These are phyloP conservation scores for Trichonephila inaurata DNA, from an alignment of 1,140 invertebrate species.

Conservation along the genomic window DNA sequence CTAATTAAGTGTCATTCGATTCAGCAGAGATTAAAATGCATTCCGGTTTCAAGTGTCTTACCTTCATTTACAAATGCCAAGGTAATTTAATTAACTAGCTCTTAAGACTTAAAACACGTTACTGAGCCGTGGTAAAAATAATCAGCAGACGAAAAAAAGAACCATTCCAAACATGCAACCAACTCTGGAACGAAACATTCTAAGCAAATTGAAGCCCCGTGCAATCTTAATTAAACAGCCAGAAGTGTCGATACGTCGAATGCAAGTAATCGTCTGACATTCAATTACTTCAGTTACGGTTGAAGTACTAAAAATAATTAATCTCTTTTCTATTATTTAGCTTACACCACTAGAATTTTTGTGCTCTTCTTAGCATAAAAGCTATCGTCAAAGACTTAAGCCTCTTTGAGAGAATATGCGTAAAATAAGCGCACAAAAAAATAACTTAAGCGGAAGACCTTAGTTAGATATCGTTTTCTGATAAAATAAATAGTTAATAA, in stretches of 20 bases:
- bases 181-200: neutral
- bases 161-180: neutral
- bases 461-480: conserved; percentile 20
- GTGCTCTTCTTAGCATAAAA: conserved; percentile 12
- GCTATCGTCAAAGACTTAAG: neutral
- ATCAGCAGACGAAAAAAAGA: neutral
- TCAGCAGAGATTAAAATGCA: neutral
- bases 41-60: neutral
- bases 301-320: conserved; percentile 18
- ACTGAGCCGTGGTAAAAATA: neutral
- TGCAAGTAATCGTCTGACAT: neutral
- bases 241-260: conserved; percentile 2
- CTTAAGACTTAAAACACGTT: neutral
- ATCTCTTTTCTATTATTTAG: neutral
- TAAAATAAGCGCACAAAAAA: neutral
- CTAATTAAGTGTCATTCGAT: no score
- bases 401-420: neutral
- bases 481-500: conserved; percentile 26
- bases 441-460: neutral
- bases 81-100: conserved; percentile 11
- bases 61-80: conserved; percentile 5
- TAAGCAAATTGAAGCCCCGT: neutral
- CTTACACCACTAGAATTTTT: neutral
- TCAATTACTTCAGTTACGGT: conserved; percentile 30
- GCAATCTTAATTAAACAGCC: conserved; percentile 8